Evolutionary conservation across 2,113 vertebrate genomes (phyloP).

Genomic region (Phycodurus eques): DNA sequence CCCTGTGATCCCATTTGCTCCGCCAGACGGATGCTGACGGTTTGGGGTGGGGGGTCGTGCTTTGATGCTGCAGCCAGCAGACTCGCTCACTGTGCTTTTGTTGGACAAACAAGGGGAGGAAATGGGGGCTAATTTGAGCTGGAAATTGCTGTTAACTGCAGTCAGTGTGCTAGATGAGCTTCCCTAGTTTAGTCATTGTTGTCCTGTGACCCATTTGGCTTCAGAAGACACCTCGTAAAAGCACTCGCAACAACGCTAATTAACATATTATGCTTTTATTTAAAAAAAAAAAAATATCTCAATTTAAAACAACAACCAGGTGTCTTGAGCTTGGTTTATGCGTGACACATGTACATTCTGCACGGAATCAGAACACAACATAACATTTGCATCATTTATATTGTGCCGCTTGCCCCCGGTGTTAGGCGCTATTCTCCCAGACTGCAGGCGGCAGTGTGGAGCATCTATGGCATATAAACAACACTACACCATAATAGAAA

Average conservation of each 20-base stretch:
- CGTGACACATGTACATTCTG: too few relatives aligned
- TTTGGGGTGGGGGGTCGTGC: constrained; percentile 27
- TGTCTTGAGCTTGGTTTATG: background rate
- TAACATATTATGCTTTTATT: background rate
- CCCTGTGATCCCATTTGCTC: constrained; percentile 58
- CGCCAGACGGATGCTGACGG: constrained; percentile 40
- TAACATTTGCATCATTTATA: too few relatives aligned
- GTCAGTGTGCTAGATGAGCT: background rate
- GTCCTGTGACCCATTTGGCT: background rate
- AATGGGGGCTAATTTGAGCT: background rate
- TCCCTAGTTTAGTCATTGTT: background rate
- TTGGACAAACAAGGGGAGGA: constrained; percentile 18
- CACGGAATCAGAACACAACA: too few relatives aligned
- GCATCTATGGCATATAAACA: too few relatives aligned
- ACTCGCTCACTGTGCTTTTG: constrained; percentile 23
- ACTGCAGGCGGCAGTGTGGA: too few relatives aligned
- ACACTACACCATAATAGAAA: too few relatives aligned
- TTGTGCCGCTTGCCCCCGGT: too few relatives aligned
- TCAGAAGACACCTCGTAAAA: background rate
- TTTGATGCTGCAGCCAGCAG: constrained; percentile 54
- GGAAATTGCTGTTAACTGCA: background rate
- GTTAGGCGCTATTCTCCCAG: too few relatives aligned
- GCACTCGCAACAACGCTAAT: background rate
- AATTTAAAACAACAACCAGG: background rate
- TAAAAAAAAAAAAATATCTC: background rate